A percentile compares a stretch with the other conserved stretches of the same genome.
Evolutionary conservation across 2,797 vertebrate genomes (phyloP).

Genomic region (Sebastes vulpes): DNA sequence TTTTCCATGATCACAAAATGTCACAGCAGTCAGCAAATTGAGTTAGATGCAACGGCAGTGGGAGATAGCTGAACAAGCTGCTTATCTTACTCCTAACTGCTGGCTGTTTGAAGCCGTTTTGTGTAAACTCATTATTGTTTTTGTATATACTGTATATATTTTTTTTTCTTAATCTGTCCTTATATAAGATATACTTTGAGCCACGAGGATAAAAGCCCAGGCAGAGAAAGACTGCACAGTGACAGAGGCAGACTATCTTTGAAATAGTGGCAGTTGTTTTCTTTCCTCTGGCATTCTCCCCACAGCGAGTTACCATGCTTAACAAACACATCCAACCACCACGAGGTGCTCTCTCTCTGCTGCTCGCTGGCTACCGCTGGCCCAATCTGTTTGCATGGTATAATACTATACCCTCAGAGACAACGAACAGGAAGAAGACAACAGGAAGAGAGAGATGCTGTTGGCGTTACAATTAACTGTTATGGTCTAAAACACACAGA

Average conservation of each 20-base stretch:
- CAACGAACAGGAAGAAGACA: conserved; percentile 12
- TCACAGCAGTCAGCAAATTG: conserved; percentile 71
- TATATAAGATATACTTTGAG: conserved; percentile 62
- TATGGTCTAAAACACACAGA: conserved; percentile 4
- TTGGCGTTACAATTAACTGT: conserved; percentile 17
- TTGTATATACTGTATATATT: neutral
- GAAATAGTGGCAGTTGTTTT: conserved; percentile 25
- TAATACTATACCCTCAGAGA: conserved; percentile 26
- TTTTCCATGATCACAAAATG: conserved; percentile 67
- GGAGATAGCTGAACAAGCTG: conserved; percentile 38
- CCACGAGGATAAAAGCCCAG: conserved; percentile 40
- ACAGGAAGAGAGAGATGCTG: conserved; percentile 6
- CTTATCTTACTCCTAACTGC: conserved; percentile 43
- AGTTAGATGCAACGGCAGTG: conserved; percentile 46
- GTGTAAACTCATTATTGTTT: conserved; percentile 5
- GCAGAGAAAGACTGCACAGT: conserved; percentile 13
- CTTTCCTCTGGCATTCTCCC: conserved; percentile 15
- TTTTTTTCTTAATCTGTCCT: conserved; percentile 48
- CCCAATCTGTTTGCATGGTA: conserved; percentile 46
- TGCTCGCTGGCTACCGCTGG: conserved; percentile 19
- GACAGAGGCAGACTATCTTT: conserved; percentile 23
- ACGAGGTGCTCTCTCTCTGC: conserved; percentile 38
- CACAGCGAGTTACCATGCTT: conserved; percentile 53
- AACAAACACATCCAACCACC: conserved; percentile 64
- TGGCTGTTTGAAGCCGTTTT: conserved; percentile 49